These are phyloP conservation scores for Phasia obesa DNA, from an alignment of 2,888 invertebrate species.

Conservation along the genomic window DNA sequence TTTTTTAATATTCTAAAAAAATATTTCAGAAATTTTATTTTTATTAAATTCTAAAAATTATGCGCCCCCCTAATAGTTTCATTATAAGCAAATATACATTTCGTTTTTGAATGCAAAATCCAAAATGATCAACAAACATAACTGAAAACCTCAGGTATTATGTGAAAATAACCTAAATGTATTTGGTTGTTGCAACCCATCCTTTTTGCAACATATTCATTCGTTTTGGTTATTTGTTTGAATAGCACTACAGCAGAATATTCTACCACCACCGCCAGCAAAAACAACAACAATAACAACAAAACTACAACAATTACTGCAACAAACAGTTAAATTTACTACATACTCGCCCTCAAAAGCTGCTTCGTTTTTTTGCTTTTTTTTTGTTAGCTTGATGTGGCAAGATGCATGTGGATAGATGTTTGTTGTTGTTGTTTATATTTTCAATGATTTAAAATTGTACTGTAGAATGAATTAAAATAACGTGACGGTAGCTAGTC, in stretches of 20 bases:
- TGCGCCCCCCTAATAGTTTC: slow-evolving; percentile 8
- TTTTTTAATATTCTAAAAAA: neutral
- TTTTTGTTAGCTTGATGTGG: slow-evolving; percentile 22
- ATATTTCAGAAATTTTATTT: too few species aligned
- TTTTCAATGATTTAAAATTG: slow-evolving; percentile 66
- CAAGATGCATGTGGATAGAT: slow-evolving; percentile 17
- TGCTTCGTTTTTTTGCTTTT: slow-evolving; percentile 31
- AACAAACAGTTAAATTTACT: slow-evolving; percentile 64
- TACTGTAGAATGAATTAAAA: slow-evolving; percentile 58
- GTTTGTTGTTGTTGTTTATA: slow-evolving; percentile 49
- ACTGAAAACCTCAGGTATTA: slow-evolving; percentile 70
- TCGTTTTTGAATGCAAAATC: slow-evolving; percentile 15
- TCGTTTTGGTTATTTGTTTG: slow-evolving; percentile 38
- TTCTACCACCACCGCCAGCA: neutral
- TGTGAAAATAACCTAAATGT: slow-evolving; percentile 67
- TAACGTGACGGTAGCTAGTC: slow-evolving; percentile 58
- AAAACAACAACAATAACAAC: neutral
- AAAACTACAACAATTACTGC: neutral
- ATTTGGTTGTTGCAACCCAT: slow-evolving; percentile 53
- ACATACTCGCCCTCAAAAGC: slow-evolving; percentile 39
- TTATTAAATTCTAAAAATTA: neutral
- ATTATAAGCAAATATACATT: neutral
- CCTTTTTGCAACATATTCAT: slow-evolving; percentile 52
- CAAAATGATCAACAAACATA: slow-evolving; percentile 40
- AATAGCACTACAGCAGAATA: neutral